Percentiles rank a stretch among this genome's conserved stretches.
phyloP scores from a whole-genome alignment of 2,113 vertebrate genomes.

The Hippolais icterina region DNA sequence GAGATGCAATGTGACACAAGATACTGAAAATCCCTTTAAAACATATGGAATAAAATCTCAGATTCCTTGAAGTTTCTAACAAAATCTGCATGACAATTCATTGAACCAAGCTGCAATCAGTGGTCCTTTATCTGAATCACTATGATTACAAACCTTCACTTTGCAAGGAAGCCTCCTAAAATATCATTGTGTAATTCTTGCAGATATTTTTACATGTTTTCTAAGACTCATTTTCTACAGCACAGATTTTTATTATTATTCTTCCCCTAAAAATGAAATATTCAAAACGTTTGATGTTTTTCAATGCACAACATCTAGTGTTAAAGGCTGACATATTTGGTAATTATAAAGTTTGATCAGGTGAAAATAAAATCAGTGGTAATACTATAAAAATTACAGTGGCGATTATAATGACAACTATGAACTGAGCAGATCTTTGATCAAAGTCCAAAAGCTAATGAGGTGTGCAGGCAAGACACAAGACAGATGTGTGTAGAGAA shows the following conservation, averaged over 20 bases:
- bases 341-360: neutral
- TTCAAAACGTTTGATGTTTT: neutral
- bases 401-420: neutral
- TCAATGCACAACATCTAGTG: neutral
- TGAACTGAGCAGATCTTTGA: neutral
- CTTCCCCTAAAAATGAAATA: neutral
- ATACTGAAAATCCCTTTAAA: neutral
- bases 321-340: neutral
- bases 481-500: neutral
- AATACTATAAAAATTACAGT: neutral
- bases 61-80: neutral
- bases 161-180: neutral
- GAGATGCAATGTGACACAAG: neutral
- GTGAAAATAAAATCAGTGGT: neutral
- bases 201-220: neutral
- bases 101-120: neutral
- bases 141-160: neutral
- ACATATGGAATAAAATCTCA: neutral
- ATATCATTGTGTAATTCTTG: neutral
- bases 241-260: neutral
- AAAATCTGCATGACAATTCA: neutral
- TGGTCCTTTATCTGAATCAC: neutral
- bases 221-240: neutral
- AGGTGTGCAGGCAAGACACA: neutral
- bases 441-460: neutral